phyloP scores from a whole-genome alignment of 1,140 invertebrate species.

The Ostrea edulis region DNA sequence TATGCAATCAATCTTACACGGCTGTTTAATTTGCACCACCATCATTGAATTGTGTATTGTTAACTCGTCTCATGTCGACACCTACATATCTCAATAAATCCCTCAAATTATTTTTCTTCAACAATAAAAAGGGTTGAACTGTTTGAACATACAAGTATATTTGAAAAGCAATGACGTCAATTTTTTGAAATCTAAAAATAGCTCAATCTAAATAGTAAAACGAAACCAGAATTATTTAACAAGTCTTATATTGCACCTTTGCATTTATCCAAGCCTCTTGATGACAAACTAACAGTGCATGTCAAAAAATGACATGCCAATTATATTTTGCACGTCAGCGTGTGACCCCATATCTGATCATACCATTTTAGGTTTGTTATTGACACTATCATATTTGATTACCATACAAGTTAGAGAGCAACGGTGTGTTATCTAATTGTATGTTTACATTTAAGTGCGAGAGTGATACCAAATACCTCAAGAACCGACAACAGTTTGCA shows the following conservation, averaged over 20 bases:
- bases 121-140: slow-evolving; percentile 5
- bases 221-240: neutral
- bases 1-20: slow-evolving; percentile 20
- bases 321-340: neutral
- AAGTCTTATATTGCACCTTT: slow-evolving; percentile 27
- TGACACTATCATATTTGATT: no score
- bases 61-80: neutral
- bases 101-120: neutral
- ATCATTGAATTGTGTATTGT: neutral
- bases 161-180: slow-evolving; percentile 11
- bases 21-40: neutral
- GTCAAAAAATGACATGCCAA: neutral
- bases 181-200: neutral
- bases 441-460: no score
- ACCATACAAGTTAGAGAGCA: no score
- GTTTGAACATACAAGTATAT: neutral
- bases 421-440: no score
- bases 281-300: neutral
- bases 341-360: neutral
- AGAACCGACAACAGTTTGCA: no score
- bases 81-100: slow-evolving; percentile 29
- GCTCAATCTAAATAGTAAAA: neutral
- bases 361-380: no score
- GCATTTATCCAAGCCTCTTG: neutral
- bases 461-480: no score